Evolutionary conservation across 2,888 invertebrate species (phyloP).

Genomic region (Cryptus armator): DNA sequence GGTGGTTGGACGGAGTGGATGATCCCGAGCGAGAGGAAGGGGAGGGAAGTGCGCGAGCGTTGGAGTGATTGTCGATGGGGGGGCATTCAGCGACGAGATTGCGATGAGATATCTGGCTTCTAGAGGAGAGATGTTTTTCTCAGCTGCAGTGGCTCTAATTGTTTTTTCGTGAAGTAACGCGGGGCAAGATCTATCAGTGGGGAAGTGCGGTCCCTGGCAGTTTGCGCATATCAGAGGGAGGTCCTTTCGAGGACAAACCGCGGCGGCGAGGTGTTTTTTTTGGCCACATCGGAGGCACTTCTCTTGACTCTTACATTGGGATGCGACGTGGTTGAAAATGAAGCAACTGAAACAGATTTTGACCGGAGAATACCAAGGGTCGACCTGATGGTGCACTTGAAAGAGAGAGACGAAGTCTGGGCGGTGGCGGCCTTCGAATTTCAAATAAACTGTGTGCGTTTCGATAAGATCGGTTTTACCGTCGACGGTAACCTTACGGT

Average conservation of each 20-base stretch:
- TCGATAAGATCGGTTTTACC: constrained; percentile 6
- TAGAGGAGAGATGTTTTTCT: no score
- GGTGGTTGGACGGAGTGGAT: no score
- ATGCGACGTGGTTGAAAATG: constrained; percentile 4
- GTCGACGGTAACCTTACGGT: constrained; percentile 10
- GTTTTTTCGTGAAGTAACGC: neutral
- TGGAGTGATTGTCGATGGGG: no score
- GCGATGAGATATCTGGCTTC: no score
- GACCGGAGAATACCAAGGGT: neutral
- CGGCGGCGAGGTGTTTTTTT: neutral
- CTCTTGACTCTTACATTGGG: constrained; percentile 25
- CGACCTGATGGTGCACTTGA: neutral
- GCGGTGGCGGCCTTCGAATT: constrained; percentile 7
- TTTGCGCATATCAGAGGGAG: constrained; percentile 2
- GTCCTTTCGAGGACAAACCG: neutral
- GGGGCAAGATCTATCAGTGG: neutral
- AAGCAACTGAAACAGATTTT: constrained; percentile 20
- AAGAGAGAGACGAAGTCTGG: constrained; percentile 29
- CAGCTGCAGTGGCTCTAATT: neutral
- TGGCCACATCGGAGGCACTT: constrained; percentile 28
- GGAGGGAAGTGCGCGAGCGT: no score
- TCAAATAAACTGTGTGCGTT: neutral
- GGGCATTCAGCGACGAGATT: no score
- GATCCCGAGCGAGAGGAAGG: no score
- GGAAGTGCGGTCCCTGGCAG: constrained; percentile 2